phyloP scores from a whole-genome alignment of 2,113 vertebrate species.

The Siniperca chuatsi region DNA sequence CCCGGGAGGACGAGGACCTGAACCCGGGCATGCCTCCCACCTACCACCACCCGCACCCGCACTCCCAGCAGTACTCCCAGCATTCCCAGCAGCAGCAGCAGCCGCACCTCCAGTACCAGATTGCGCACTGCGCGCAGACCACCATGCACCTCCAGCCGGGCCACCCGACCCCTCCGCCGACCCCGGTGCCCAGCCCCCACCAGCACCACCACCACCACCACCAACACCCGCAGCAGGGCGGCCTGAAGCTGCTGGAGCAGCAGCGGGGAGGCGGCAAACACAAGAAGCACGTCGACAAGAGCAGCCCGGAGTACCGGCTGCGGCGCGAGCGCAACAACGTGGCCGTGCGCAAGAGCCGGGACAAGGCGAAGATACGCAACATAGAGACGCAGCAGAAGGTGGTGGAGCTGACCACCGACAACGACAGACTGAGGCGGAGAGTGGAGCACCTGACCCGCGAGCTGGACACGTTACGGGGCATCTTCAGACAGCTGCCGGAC shows the following conservation, averaged over 20 bases:
- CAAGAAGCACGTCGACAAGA: slow-evolving; percentile 96
- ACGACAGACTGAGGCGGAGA: slow-evolving; percentile 94
- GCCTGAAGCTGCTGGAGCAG: slow-evolving; percentile 83
- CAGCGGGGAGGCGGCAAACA: slow-evolving; percentile 79
- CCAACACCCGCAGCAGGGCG: slow-evolving; percentile 82
- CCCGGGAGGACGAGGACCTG: slow-evolving; percentile 91
- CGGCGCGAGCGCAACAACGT: slow-evolving; percentile 98
- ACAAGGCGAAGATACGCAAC: slow-evolving; percentile 98
- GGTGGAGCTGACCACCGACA: slow-evolving; percentile 93
- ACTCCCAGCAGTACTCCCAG: slow-evolving; percentile 66
- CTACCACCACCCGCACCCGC: slow-evolving; percentile 84
- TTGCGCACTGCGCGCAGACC: slow-evolving; percentile 96
- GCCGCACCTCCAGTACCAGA: slow-evolving; percentile 96
- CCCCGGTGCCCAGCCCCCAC: slow-evolving; percentile 95
- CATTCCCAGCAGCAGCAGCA: slow-evolving; percentile 73
- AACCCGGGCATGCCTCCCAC: slow-evolving; percentile 85
- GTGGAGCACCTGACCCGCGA: slow-evolving; percentile 97
- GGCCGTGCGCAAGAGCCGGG: slow-evolving; percentile 96
- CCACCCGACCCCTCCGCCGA: slow-evolving; percentile 97
- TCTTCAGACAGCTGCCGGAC: slow-evolving; percentile 97
- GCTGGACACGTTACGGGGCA: slow-evolving; percentile 95
- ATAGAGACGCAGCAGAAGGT: slow-evolving; percentile 98
- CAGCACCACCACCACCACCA: slow-evolving; percentile 72
- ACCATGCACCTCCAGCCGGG: slow-evolving; percentile 96
- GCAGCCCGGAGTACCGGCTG: slow-evolving; percentile 95